Percentiles rank a stretch among this genome's conserved stretches.
These are phyloP conservation scores for Brachionus rubens DNA, from an alignment of 1,140 invertebrate genomes.

Conservation along the genomic window DNA sequence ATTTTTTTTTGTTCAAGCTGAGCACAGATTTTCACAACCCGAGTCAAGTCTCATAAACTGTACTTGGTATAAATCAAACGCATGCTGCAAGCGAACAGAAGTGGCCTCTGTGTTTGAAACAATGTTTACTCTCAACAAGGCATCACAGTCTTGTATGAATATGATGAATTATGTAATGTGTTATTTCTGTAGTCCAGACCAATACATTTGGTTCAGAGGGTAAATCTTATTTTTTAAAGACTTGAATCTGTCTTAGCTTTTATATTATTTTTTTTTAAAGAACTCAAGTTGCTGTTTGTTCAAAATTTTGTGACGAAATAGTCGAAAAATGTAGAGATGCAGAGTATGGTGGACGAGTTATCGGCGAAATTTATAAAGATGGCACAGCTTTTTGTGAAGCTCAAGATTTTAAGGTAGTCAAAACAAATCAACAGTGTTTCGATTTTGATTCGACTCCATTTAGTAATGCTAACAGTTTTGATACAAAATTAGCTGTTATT, in stretches of 20 bases:
- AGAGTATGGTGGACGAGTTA: constrained; percentile 52
- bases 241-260: constrained; percentile 54
- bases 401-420: constrained; percentile 57
- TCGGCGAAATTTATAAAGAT: constrained; percentile 56
- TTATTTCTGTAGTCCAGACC: constrained; percentile 60
- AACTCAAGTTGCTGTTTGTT: constrained; percentile 56
- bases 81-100: constrained; percentile 61
- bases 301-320: constrained; percentile 55
- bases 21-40: constrained; percentile 50
- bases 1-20: constrained; percentile 51
- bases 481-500: not conserved
- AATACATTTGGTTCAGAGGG: constrained; percentile 57
- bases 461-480: constrained; percentile 41
- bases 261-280: constrained; percentile 47
- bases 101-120: constrained; percentile 60
- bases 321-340: constrained; percentile 56
- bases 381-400: constrained; percentile 58
- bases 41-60: constrained; percentile 58
- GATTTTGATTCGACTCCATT: constrained; percentile 59
- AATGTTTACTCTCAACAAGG: constrained; percentile 57
- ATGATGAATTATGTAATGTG: constrained; percentile 61
- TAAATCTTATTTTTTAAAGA: constrained; percentile 49
- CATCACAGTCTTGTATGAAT: constrained; percentile 54
- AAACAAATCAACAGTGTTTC: constrained; percentile 55
- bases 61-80: constrained; percentile 57